A percentile compares a stretch with the other conserved stretches of the same genome.
phyloP scores from a whole-genome alignment of 2,888 invertebrate species.

The Choristoneura rosaceana region DNA sequence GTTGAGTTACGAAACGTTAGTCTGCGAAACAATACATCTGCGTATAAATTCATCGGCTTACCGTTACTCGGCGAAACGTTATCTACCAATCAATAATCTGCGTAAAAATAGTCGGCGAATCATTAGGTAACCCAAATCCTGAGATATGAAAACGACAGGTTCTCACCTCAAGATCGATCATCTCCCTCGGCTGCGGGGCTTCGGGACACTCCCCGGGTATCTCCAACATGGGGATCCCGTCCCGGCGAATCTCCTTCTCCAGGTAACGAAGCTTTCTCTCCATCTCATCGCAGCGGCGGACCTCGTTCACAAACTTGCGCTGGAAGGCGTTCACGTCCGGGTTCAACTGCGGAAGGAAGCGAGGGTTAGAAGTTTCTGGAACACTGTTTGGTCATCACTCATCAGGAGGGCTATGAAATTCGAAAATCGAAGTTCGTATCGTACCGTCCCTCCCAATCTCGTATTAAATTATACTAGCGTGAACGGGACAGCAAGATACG shows the following conservation, averaged over 20 bases:
- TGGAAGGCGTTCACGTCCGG: constrained; percentile 99
- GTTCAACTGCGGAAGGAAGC: constrained; percentile 89
- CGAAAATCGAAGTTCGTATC: no score
- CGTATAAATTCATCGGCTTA: no score
- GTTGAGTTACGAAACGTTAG: no score
- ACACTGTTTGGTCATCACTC: background rate
- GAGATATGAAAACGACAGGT: background rate
- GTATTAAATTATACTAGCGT: no score
- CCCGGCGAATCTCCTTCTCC: constrained; percentile 98
- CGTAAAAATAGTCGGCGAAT: no score
- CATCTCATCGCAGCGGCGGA: constrained; percentile 99
- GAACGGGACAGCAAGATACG: no score
- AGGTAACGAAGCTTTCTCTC: constrained; percentile 97
- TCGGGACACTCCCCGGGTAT: constrained; percentile 99
- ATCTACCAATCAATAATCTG: no score
- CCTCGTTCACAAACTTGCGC: constrained; percentile 99
- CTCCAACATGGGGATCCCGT: constrained; percentile 98
- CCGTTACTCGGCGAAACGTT: no score
- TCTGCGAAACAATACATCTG: no score
- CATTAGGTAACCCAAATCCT: no score
- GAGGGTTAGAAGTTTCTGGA: background rate
- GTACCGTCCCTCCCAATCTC: no score
- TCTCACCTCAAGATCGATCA: constrained; percentile 98
- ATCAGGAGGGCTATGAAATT: no score
- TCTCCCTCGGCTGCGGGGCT: constrained; percentile 99